Conservation (phyloP, 2,113 vertebrate species). For the Argyrosomus japonicus region DNA sequence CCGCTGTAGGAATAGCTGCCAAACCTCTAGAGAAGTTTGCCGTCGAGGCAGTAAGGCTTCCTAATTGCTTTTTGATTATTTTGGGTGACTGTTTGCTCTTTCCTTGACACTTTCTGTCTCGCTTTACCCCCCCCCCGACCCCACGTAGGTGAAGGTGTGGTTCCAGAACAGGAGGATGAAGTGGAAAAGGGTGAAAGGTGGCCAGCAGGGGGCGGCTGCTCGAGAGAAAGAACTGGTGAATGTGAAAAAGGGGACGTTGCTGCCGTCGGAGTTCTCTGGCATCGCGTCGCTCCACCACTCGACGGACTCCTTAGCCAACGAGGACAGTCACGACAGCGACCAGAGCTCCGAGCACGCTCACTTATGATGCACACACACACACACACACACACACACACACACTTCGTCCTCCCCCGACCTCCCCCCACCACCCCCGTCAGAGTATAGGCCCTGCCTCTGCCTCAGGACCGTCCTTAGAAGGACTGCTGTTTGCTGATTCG, state of each 20-base stretch:
- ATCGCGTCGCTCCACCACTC: slow-evolving; percentile 92
- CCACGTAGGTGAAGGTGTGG: slow-evolving; percentile 95
- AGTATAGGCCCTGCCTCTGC: slow-evolving; percentile 77
- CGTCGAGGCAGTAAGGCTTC: not conserved
- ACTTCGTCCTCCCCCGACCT: slow-evolving; percentile 56
- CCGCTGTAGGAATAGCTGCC: slow-evolving; percentile 80
- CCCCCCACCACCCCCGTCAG: slow-evolving; percentile 64
- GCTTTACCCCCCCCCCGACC: not conserved
- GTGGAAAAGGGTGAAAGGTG: slow-evolving; percentile 98
- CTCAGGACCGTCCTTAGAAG: slow-evolving; percentile 87
- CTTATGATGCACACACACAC: slow-evolving; percentile 88
- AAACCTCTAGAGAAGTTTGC: slow-evolving; percentile 46
- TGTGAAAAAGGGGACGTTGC: slow-evolving; percentile 96
- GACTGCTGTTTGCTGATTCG: slow-evolving; percentile 70
- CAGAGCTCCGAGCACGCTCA: slow-evolving; percentile 97
- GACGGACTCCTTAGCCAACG: slow-evolving; percentile 93
- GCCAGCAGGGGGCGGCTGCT: slow-evolving; percentile 95
- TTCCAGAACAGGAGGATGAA: slow-evolving; percentile 99
- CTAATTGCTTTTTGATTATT: not conserved
- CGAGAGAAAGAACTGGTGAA: slow-evolving; percentile 98
- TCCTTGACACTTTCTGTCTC: slow-evolving; percentile 21
- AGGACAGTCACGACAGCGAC: slow-evolving; percentile 98
- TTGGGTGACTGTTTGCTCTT: not conserved
- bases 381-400: slow-evolving; percentile 35
- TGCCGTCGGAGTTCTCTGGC: slow-evolving; percentile 95